Evolutionary conservation across 2,797 vertebrate genomes (phyloP).

Genomic region (Rachycentron canadum): DNA sequence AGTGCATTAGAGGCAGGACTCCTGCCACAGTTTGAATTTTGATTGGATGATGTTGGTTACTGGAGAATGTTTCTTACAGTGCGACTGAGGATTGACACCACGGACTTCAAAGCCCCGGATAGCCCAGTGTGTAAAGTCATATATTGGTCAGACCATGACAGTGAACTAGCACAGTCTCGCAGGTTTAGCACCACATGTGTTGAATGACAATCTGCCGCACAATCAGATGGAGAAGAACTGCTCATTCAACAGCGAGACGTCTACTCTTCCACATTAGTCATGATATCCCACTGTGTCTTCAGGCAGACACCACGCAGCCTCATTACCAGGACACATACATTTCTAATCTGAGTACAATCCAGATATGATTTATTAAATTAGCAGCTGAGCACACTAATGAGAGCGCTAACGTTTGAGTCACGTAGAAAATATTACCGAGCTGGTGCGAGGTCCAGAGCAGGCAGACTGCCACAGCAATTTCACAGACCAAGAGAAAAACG

Average conservation of each 20-base stretch:
- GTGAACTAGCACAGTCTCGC: not conserved
- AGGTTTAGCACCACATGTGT: not conserved
- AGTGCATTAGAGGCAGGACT: too few species aligned
- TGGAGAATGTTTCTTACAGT: not conserved
- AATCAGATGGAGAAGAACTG: slow-evolving; percentile 1
- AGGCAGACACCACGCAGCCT: not conserved
- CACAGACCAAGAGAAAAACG: not conserved
- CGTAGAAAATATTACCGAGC: not conserved
- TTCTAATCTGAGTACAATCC: not conserved
- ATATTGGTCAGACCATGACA: not conserved
- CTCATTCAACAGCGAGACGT: slow-evolving; percentile 6
- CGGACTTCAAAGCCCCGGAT: not conserved
- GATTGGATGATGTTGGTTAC: too few species aligned
- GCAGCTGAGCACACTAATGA: not conserved
- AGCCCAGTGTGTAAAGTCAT: not conserved
- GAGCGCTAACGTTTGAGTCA: not conserved
- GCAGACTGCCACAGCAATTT: not conserved
- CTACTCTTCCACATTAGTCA: slow-evolving; percentile 19
- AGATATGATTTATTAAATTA: not conserved
- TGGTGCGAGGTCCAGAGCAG: not conserved
- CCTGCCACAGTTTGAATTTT: not conserved
- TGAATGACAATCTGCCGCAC: not conserved
- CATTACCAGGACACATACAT: not conserved
- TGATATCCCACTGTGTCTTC: slow-evolving; percentile 19
- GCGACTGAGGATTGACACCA: not conserved